phyloP scores from a whole-genome alignment of 2,888 invertebrate species.

The Drosophila vallismaia region DNA sequence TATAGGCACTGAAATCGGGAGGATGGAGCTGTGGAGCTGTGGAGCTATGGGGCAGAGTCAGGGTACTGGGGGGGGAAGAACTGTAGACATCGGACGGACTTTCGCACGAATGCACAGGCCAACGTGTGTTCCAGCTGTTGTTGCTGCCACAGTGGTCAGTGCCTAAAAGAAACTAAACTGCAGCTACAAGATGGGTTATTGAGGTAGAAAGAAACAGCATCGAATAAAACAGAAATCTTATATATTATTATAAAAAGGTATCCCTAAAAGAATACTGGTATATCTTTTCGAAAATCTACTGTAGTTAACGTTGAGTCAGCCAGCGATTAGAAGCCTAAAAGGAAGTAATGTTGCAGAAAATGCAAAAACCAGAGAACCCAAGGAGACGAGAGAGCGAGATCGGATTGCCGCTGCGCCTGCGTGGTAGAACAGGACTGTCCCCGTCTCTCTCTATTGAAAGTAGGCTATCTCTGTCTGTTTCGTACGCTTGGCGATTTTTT shows the following conservation, averaged over 20 bases:
- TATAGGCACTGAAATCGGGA: slow-evolving; percentile 36
- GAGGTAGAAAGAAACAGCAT: no score
- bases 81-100: slow-evolving; percentile 64
- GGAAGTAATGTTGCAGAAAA: slow-evolving; percentile 80
- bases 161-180: not conserved
- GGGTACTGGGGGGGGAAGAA: no score
- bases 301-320: slow-evolving; percentile 63
- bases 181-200: not conserved
- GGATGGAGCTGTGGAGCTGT: not conserved
- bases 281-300: not conserved
- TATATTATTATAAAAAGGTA: no score
- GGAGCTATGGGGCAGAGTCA: not conserved
- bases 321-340: slow-evolving; percentile 78
- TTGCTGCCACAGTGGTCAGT: slow-evolving; percentile 11
- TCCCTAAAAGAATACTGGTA: no score
- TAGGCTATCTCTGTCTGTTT: slow-evolving; percentile 27
- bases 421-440: slow-evolving; percentile 59
- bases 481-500: slow-evolving; percentile 63
- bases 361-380: slow-evolving; percentile 47
- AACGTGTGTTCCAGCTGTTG: slow-evolving; percentile 36
- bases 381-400: slow-evolving; percentile 32
- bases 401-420: slow-evolving; percentile 50
- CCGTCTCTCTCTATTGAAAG: slow-evolving; percentile 7
- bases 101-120: slow-evolving; percentile 72
- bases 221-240: no score